Evolutionary conservation across 2,113 vertebrate species (phyloP), one percentile per base, ranked within the genome.

Genomic region (Dolichallabes microphthalmus): DNA sequence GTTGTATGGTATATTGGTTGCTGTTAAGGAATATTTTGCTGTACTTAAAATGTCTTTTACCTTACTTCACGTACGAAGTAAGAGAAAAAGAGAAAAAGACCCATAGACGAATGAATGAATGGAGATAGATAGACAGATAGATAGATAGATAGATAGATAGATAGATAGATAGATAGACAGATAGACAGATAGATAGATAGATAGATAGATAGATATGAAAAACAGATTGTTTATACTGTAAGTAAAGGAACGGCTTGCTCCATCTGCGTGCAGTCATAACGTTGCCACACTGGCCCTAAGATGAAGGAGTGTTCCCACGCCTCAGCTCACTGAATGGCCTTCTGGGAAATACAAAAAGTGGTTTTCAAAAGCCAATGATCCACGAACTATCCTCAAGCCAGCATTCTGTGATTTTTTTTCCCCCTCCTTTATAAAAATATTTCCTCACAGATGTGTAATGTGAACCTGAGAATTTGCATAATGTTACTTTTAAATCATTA

Each of bases 321-420:
- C 79, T 82, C 86, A 83, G 75, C 14, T 82, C 74, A 14, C 84
- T 71, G 69, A 87, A 86, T 35, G 45, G 61, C 69, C 88, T 87
- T 81, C 77, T 87, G 88, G 88, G 86, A 89, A 89, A 86, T 82
- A 81, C 82, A 71, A 17, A 17, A 66, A 52, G 39, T 82, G 71
- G 30, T 82, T 85, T 85, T 87, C 83, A 79, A 77, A 76, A 88
- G 71, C 52, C 82, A 86, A 85, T 86, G 85, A 85, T 86, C 82
- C 83, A 32, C 15, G 12, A 12, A 68, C 73, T 39, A 57, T 66
- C 80, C 85, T 86, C 63, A 57, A 85, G 82, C 80, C 52, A 69
- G 73, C 60, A 15, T 66, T 83, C 66, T 50, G 77, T 32, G 76
- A 39, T 39, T 57, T 11, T 35, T 76, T 80, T 85, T 58, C 25